phyloP scores from a whole-genome alignment of 2,113 vertebrate genomes.

The Nematolebias whitei region DNA sequence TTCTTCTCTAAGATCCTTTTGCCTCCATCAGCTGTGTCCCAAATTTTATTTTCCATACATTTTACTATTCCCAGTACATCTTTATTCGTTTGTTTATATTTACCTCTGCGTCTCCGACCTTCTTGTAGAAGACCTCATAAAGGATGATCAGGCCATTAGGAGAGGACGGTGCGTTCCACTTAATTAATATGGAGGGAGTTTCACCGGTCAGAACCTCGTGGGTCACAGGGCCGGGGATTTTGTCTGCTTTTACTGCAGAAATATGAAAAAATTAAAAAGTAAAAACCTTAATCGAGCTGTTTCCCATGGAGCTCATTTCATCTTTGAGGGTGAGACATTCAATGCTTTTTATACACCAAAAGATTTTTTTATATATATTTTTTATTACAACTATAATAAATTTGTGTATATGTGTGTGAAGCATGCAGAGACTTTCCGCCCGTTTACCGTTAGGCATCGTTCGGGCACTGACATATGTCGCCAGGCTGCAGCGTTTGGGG shows the following conservation, averaged over 20 bases:
- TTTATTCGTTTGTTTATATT: background rate
- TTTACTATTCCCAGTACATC: too few relatives aligned
- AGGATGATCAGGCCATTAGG: constrained; percentile 95
- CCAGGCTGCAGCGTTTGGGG: constrained; percentile 85
- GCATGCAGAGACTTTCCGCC: background rate
- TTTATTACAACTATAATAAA: background rate
- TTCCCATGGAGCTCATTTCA: background rate
- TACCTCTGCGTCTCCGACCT: constrained; percentile 89
- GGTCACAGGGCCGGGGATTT: constrained; percentile 84
- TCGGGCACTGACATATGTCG: constrained; percentile 90
- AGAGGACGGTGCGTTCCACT: constrained; percentile 88
- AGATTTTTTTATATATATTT: too few relatives aligned
- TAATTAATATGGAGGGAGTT: constrained; percentile 83
- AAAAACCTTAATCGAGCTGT: background rate
- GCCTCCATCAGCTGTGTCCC: too few relatives aligned
- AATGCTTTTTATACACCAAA: background rate
- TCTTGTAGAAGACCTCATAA: constrained; percentile 92
- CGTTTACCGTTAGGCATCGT: constrained; percentile 93
- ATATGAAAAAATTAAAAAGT: constrained; percentile 12
- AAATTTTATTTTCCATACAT: background rate
- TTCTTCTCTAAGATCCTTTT: too few relatives aligned
- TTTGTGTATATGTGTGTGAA: background rate
- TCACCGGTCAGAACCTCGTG: constrained; percentile 86
- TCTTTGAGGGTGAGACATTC: background rate
- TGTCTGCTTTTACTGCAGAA: constrained; percentile 89